These are phyloP conservation scores for Amia ocellicauda DNA, from an alignment of 2,113 vertebrate species.

Conservation along the genomic window DNA sequence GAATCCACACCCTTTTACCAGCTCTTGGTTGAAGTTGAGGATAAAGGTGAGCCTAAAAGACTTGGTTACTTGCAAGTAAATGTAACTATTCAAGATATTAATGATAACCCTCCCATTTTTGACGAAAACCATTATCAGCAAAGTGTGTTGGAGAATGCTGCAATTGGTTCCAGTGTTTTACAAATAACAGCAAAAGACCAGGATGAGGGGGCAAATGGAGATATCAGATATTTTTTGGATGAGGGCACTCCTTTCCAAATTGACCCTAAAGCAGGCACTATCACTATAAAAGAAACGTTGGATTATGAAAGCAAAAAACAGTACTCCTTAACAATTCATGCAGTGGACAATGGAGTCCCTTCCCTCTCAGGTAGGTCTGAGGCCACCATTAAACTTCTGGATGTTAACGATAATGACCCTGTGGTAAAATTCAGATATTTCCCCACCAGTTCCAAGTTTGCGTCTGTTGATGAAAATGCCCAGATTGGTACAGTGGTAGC, in stretches of 20 bases:
- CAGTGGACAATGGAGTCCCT: conserved; percentile 79
- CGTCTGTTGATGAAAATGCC: conserved; percentile 92
- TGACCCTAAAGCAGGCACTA: conserved; percentile 83
- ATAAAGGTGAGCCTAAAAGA: conserved; percentile 86
- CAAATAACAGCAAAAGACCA: conserved; percentile 82
- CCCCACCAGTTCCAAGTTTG: conserved; percentile 88
- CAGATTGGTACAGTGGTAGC: conserved; percentile 93
- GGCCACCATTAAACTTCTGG: conserved; percentile 82
- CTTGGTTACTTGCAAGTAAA: conserved; percentile 93
- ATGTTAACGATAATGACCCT: conserved; percentile 95
- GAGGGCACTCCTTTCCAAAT: conserved; percentile 84
- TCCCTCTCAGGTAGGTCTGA: conserved; percentile 83
- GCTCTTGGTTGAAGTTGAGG: conserved; percentile 88
- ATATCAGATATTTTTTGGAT: conserved; percentile 85
- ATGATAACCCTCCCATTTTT: conserved; percentile 91
- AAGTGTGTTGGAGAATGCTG: conserved; percentile 83
- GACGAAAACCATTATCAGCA: conserved; percentile 81
- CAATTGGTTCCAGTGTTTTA: conserved; percentile 84
- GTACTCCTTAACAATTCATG: conserved; percentile 88
- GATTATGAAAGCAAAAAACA: conserved; percentile 84
- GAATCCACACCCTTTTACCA: conserved; percentile 83
- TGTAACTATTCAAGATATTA: conserved; percentile 92
- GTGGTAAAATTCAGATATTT: conserved; percentile 91
- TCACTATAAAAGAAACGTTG: conserved; percentile 81
- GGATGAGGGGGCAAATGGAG: conserved; percentile 90